Base-by-base conservation (phyloP, 2,888 invertebrate species). In the Tanypteryx hageni region DNA sequence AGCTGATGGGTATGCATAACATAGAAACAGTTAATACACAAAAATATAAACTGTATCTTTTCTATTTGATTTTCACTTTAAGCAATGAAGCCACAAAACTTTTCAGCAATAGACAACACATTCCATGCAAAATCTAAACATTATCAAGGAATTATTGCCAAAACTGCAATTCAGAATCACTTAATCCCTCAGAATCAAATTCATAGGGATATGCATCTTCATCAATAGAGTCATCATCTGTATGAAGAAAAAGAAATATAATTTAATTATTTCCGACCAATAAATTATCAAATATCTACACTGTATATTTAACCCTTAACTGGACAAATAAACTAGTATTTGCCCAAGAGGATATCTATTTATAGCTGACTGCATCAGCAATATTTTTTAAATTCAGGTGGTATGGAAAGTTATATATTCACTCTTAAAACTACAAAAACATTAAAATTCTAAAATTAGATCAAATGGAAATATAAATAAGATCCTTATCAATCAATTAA, bases 21-120 rank as follows among this genome's bases (percentile, higher is more conserved):
- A 64, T 8, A 89, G 18, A 27, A 56, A 89, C 59, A 86, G 59
- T 89, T 61, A 89, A 31, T 58, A 86, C 61, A 64, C 31, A 89
- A 89, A 85, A 89, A 89, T 89, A 64, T 18, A 83, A 83, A 56
- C 31, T 56, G 56, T 18, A 44, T 56, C n/a, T 85, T 44, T 89
- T 27, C 44, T 31, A 89, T 59, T 5, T 86, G 27, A 61, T 11
- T 0, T 22, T 31, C 31, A 64, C 16, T 16, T 61, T 44, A 61
- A 68, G 68, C 68, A 68, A 68, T 10, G 22, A 13, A 76, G 11
- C 13, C 22, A 76, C 22, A 27, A 76, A 7, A 76, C 76, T 27
- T 76, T 76, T 27, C 76, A 76, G 9, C 22, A 13, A 76, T 22
- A 27, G 27, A 76, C 76, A 76, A 76, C 76, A 27, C 27, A 0